Evolutionary conservation across 2,888 invertebrate genomes (phyloP), one percentile per base, ranked within the genome.

Genomic region (Clunio marinus): DNA sequence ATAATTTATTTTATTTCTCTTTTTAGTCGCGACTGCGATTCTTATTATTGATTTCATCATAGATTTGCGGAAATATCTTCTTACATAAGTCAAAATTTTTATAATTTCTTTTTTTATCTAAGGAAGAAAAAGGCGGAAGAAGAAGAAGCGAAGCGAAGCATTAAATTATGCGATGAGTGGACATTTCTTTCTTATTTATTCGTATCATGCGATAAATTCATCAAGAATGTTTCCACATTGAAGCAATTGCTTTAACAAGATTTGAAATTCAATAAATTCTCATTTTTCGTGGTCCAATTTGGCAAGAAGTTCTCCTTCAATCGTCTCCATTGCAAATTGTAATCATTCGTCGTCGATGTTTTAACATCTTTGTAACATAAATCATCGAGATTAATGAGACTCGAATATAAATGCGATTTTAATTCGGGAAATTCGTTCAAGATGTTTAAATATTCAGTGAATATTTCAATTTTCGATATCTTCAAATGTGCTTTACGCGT

Each of bases 401-500:
- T 7, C 0, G 57, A 67, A 22, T 68, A 68, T 68, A 59, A 59
- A 59, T 68, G 59, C 17, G 32, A 45, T 41, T 72, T 55, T 4
- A 71, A 59, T 66, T 51, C 66, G 22, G 27, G 22, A 55, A 55
- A 51, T 32, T 55, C 55, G 15, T 28, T 66, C 55, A 66, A 37
- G 55, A 66, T 55, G 63, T 13, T 77, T 73, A 17, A 69, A 73
- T 84, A 87, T 59, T 72, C 78, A 70, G 77, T 76, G 60, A 83
- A 80, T 2, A 87, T 71, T 71, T 79, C 80, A 72, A 80, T 80
- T 78, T 86, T 85, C 72, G 83, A 83, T 45, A 86, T 80, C 63
- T 79, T 76, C 69, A 87, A 75, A 37, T 80, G 79, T 58, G 77
- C 80, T 13, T 75, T 80, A 17, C 77, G 76, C 22, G 74, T 75